Percentiles rank a stretch among this genome's conserved stretches.
Evolutionary conservation across 2,113 vertebrate genomes (phyloP).

Genomic region (human (Homo sapiens)): GRCh38 chr1:41079001-41079500

Average conservation of each 20-base stretch:
- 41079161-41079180: conserved; percentile 16
- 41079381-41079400: neutral
- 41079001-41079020: neutral
- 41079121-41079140: conserved; percentile 10
- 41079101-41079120: neutral
- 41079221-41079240: conserved; percentile 16
- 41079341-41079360: neutral
- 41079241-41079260: neutral
- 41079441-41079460: conserved; percentile 14
- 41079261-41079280: conserved; percentile 10
- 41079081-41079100: neutral
- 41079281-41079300: conserved; percentile 10
- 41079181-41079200: neutral
- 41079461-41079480: neutral
- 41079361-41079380: neutral
- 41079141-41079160: neutral
- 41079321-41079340: neutral
- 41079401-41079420: neutral
- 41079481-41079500: conserved; percentile 10
- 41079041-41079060: neutral
- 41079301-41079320: neutral
- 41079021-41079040: neutral
- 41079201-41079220: neutral
- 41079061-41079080: neutral
- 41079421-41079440: neutral